These are phyloP conservation scores for Gulo gulo DNA, from an alignment of 2,113 vertebrate species.

Conservation along the genomic window DNA sequence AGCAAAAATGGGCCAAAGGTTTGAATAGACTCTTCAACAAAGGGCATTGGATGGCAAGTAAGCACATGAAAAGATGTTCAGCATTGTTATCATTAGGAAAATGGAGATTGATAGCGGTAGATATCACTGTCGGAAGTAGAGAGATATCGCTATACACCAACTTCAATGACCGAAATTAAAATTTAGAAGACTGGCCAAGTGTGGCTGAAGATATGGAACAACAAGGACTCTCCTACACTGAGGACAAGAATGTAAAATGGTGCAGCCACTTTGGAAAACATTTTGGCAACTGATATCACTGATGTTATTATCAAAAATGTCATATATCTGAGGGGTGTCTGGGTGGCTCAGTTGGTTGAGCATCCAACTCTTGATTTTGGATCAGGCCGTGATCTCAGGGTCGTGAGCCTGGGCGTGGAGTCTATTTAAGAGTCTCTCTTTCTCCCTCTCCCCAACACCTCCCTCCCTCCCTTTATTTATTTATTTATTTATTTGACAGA, in stretches of 20 bases:
- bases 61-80: background rate
- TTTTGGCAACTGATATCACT: background rate
- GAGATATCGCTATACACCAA: rapidly evolving
- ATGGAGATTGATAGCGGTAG: too few species aligned
- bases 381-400: background rate
- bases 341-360: background rate
- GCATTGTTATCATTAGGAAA: background rate
- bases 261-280: background rate
- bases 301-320: background rate
- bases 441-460: background rate
- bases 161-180: too few species aligned
- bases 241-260: rapidly evolving
- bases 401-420: background rate
- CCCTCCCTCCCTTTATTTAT: background rate
- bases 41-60: background rate
- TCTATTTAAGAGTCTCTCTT: background rate
- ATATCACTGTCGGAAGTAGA: background rate
- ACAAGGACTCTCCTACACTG: rapidly evolving
- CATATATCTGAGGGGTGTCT: background rate
- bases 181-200: background rate
- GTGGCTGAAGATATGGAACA: background rate
- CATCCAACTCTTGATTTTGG: background rate
- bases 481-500: too few species aligned
- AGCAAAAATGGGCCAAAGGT: background rate
- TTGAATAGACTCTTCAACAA: background rate